Percentiles rank a stretch among this genome's conserved stretches.
Conservation (phyloP, 2,888 invertebrate genomes). For the Smittia sp. region DNA sequence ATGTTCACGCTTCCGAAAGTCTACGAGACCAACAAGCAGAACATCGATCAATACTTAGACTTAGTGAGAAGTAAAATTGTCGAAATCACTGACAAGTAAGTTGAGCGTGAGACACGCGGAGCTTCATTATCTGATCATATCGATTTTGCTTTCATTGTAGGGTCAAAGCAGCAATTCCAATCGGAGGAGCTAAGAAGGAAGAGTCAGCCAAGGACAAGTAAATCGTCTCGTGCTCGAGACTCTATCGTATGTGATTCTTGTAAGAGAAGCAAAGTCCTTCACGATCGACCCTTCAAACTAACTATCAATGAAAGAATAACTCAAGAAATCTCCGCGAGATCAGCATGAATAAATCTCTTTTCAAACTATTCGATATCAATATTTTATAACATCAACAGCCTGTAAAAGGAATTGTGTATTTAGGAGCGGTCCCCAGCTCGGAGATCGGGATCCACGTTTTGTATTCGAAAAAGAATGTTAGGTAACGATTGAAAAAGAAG, state of each 20-base stretch:
- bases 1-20: conserved; percentile 95
- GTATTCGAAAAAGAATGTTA: background rate
- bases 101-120: background rate
- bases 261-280: background rate
- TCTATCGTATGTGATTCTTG: background rate
- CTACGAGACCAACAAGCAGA: conserved; percentile 90
- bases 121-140: background rate
- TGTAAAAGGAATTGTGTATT: background rate
- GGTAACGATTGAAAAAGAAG: background rate
- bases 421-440: background rate
- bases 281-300: background rate
- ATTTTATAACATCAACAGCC: background rate
- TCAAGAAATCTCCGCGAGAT: background rate
- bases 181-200: conserved; percentile 70
- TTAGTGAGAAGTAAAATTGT: conserved; percentile 82
- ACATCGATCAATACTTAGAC: conserved; percentile 88
- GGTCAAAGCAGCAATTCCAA: conserved; percentile 82
- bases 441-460: background rate
- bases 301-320: background rate
- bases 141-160: conserved; percentile 53
- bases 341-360: background rate
- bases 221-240: conserved; percentile 45
- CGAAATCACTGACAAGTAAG: conserved; percentile 86
- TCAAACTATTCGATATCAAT: background rate
- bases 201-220: conserved; percentile 85